Evolutionary conservation across 2,888 invertebrate genomes (phyloP), one percentile per base, ranked within the genome.

Genomic region (Belgica antarctica): DNA sequence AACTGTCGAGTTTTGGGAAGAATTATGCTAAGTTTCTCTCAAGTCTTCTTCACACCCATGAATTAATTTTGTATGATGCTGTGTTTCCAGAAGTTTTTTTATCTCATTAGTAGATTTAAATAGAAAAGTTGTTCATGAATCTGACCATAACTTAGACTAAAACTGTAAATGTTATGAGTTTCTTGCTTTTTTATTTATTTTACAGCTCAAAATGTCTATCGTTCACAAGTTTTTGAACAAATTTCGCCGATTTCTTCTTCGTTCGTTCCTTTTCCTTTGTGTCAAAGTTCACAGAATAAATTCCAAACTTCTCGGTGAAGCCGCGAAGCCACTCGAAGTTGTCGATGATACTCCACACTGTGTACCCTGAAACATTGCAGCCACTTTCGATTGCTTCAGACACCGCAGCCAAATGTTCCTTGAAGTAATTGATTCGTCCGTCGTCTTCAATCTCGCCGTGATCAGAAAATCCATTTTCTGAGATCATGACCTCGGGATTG

Each of bases 211-310:
- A 34, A 15, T 41, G 31, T 28, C 28, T 62, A 17, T 62, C 62
- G 17, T 1, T 19, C 1, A 71, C 69, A 0, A 72, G 24, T 4
- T 41, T 22, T 22, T 59, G 63, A 17, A 71, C 46, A 28, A 71
- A 71, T 1, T 19, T 75, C 0, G 83, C 82, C 0, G 89, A 89
- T 28, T 80, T 80, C 75, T 88, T 86, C 0, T 86, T 83, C 0
- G 82, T 84, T 72, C 89, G 81, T 0, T 82, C 79, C 71, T 85
- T 82, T 0, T 82, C 77, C 0, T 83, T 80, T 72, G 82, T 82
- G 0, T 77, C 76, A 75, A 87, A 88, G 75, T 89, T 84, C 0
- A 89, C 87, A 73, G 83, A 79, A 73, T 85, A 86, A 0, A 89
- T 73, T 2, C 89, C 89, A 77, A 86, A 89, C 74, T 82, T 83